phyloP scores from a whole-genome alignment of 2,797 vertebrate species.

The Benthosema pterotum region DNA sequence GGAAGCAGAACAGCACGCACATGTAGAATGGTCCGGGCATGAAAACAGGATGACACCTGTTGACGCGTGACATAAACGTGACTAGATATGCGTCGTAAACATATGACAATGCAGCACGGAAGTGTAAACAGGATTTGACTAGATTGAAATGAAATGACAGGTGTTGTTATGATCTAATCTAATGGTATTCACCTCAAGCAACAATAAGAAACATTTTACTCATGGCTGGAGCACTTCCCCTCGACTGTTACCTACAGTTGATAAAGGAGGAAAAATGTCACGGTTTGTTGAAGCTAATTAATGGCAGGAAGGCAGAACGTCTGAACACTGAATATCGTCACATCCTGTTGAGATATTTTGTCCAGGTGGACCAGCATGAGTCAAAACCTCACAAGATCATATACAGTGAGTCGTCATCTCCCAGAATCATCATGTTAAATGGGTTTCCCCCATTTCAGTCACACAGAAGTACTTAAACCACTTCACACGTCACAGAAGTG shows the following conservation, averaged over 20 bases:
- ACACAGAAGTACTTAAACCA: too few species aligned
- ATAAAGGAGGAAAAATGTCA: constrained; percentile 37
- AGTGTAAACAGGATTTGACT: constrained; percentile 78
- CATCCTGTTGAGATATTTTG: constrained; percentile 67
- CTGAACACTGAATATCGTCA: constrained; percentile 56
- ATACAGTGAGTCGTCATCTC: constrained; percentile 45
- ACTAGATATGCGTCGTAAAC: constrained; percentile 31
- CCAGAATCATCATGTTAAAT: constrained; percentile 17
- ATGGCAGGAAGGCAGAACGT: constrained; percentile 71
- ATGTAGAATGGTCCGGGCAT: constrained; percentile 45
- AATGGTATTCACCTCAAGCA: constrained; percentile 64
- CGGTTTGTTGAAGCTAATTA: constrained; percentile 54
- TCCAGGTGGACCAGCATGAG: constrained; percentile 71
- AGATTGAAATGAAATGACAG: constrained; percentile 62
- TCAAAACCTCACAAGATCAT: constrained; percentile 15
- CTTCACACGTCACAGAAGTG: too few species aligned
- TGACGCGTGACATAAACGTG: constrained; percentile 54
- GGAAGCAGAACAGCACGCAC: constrained; percentile 59
- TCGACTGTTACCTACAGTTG: constrained; percentile 41
- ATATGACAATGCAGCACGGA: constrained; percentile 32
- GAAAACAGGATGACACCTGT: constrained; percentile 85
- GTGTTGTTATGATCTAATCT: constrained; percentile 53
- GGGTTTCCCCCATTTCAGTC: background rate
- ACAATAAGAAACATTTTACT: constrained; percentile 63
- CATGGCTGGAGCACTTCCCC: constrained; percentile 66